Evolutionary conservation across 2,113 vertebrate species (phyloP).

Genomic region (Colaptes auratus): DNA sequence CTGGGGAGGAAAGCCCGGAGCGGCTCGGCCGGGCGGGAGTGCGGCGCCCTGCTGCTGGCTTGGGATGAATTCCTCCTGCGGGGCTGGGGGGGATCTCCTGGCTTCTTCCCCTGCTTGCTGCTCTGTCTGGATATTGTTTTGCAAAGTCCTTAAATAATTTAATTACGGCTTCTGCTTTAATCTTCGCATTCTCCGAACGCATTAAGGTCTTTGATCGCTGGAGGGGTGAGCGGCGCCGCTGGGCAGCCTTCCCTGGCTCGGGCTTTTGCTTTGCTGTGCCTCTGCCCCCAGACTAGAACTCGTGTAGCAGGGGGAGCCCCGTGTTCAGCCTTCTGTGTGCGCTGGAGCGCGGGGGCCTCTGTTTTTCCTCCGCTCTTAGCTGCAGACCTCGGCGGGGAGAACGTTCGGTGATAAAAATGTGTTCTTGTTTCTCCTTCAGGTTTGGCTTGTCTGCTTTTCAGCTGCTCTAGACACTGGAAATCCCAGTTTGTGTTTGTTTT

Average conservation of each 20-base stretch:
- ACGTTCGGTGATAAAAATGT: constrained; percentile 25
- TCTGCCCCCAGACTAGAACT: not conserved
- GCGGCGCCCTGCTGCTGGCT: not conserved
- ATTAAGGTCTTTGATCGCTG: not conserved
- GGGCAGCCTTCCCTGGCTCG: not conserved
- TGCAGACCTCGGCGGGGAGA: not conserved
- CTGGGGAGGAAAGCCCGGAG: not conserved
- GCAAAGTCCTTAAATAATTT: not conserved
- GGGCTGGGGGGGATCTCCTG: not conserved
- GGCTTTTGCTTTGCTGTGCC: not conserved
- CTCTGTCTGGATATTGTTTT: not conserved
- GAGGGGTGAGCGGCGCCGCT: not conserved
- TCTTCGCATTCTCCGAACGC: not conserved
- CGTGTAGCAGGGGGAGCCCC: not conserved
- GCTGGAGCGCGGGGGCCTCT: not conserved
- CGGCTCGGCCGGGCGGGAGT: fast-evolving
- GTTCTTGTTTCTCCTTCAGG: constrained; percentile 62
- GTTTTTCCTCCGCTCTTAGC: not conserved
- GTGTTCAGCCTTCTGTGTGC: not conserved
- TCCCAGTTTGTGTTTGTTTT: constrained; percentile 53
- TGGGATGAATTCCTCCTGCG: not conserved
- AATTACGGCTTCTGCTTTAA: not conserved
- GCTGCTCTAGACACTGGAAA: constrained; percentile 54
- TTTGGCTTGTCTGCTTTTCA: constrained; percentile 65
- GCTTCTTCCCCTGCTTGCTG: not conserved